Evolutionary conservation across 2,888 invertebrate species (phyloP).

Genomic region (Muscina levida): DNA sequence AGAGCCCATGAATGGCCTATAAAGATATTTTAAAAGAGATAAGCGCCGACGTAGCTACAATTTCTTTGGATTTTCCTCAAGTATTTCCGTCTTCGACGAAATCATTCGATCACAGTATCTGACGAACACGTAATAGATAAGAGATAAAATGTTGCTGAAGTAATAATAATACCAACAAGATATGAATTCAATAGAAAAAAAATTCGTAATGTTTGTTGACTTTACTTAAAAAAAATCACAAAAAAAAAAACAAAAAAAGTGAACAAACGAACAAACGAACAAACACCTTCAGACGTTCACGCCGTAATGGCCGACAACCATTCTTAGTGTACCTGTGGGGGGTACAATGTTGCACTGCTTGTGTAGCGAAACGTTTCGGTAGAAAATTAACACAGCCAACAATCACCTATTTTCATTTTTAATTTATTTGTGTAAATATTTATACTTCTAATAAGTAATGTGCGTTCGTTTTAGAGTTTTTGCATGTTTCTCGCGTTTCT

Average conservation of each 20-base stretch:
- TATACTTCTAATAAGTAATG: slow-evolving; percentile 59
- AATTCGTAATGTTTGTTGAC: background rate
- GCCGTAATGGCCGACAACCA: too few species aligned
- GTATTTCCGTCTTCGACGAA: slow-evolving; percentile 1
- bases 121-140: too few species aligned
- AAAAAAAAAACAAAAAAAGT: slow-evolving; percentile 16
- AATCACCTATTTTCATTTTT: slow-evolving; percentile 37
- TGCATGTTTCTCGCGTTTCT: slow-evolving; percentile 35
- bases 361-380: background rate
- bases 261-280: too few species aligned
- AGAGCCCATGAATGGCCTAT: too few species aligned
- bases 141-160: too few species aligned
- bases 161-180: too few species aligned
- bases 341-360: too few species aligned
- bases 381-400: slow-evolving; percentile 8
- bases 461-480: slow-evolving; percentile 33
- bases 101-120: background rate
- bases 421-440: slow-evolving; percentile 64
- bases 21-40: background rate
- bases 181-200: background rate
- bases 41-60: background rate
- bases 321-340: too few species aligned
- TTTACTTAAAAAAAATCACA: background rate
- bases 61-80: background rate
- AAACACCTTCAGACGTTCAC: too few species aligned